Evolutionary conservation across 2,113 vertebrate genomes (phyloP), one percentile per base, ranked within the genome.

Genomic region (Bufo gargarizans): DNA sequence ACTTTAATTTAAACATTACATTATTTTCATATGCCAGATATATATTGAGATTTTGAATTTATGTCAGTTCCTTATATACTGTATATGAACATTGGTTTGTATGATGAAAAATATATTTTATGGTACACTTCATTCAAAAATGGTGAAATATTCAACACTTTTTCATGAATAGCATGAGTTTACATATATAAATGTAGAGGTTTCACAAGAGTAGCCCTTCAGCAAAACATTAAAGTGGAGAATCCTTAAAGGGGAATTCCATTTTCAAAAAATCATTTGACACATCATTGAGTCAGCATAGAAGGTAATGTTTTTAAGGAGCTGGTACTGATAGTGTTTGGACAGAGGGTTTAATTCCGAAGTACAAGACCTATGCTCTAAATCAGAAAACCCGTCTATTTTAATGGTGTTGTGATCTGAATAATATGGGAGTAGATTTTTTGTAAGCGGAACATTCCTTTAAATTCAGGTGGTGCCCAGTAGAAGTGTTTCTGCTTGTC

Each of bases 141-240:
- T 76, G 9, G 20, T 49, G 19, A 7, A 76, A 17, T 14, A 74
- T 76, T 76, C 43, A 49, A 56, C 53, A 79, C 5, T 33, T 14
- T 14, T 33, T 33, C 53, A 56, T 56, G 19, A 78, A 56, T 22
- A 10, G 76, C 49, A 77, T 20, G 76, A 53, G 9, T 47, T 45
- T 47, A 83, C 19, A n/a, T 16, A 45, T 47, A 16, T 17, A 47
- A 43, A 17, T 76, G 45, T 76, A 49, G 33, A 50, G 6, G 45
- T 49, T 47, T 19, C 47, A 53, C 20, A 55, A 16, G 16, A 69
- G 59, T 79, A 87, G 85, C 85, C 85, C 85, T 87, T 80, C 59
- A 80, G 63, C 6, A 50, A 56, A 47, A 80, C 22, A 58, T 59
- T 86, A 43, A n/a, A 61, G 1, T 61, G 22, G 11, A 50, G 56